Percentiles rank a stretch among this genome's conserved stretches.
phyloP scores from a whole-genome alignment of 2,113 vertebrate species.

The Sardina pilchardus region DNA sequence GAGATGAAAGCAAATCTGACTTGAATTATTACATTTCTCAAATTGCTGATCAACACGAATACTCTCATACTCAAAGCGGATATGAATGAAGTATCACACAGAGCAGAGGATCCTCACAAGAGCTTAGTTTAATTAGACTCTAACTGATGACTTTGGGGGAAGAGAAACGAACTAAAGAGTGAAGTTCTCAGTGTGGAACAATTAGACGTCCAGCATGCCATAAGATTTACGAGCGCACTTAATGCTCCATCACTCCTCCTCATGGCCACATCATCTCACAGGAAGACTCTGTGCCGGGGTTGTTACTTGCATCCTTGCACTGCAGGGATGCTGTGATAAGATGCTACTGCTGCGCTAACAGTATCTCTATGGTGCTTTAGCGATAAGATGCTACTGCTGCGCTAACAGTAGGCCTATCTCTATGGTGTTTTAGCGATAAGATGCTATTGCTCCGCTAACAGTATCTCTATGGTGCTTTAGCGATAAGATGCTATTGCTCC shows the following conservation, averaged over 20 bases:
- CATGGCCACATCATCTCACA: neutral
- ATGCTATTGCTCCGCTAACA: no score
- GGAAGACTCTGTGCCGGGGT: neutral
- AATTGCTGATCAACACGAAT: no score
- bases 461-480: conserved; percentile 25
- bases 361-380: no score
- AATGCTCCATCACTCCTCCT: neutral
- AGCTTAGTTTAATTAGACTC: neutral
- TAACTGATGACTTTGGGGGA: neutral
- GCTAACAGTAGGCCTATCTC: no score
- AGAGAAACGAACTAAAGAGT: neutral
- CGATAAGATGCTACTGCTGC: no score
- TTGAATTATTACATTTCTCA: neutral
- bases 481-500: no score
- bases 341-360: neutral
- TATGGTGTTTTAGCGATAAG: conserved; percentile 24
- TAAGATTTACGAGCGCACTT: neutral
- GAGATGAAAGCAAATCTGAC: neutral
- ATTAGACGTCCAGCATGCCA: neutral
- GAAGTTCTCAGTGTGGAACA: neutral
- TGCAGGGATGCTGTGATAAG: neutral
- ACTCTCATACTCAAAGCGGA: neutral
- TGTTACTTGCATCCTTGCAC: neutral
- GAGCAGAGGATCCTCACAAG: neutral
- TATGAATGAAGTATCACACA: no score